phyloP scores from a whole-genome alignment of 2,888 invertebrate genomes.

The Epirrhoe alternata region DNA sequence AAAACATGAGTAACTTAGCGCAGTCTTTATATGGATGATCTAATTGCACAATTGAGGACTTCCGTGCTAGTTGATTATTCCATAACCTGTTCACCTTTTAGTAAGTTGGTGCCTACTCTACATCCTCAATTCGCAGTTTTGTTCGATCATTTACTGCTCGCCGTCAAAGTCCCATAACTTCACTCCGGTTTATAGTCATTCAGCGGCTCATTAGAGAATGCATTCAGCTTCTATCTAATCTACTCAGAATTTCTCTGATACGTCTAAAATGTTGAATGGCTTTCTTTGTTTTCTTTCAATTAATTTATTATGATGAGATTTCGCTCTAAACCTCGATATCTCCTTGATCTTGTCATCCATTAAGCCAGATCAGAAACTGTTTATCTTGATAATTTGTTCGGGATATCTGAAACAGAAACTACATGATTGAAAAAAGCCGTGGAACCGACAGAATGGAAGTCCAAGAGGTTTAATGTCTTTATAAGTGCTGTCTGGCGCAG shows the following conservation, averaged over 20 bases:
- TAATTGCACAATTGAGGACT: background rate
- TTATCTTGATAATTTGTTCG: constrained; percentile 51
- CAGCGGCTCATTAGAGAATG: constrained; percentile 73
- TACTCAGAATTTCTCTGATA: constrained; percentile 59
- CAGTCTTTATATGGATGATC: background rate
- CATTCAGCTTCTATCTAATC: constrained; percentile 61
- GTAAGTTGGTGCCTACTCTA: constrained; percentile 26
- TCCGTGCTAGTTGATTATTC: constrained; percentile 1
- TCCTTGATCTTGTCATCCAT: constrained; percentile 32
- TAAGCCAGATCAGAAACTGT: constrained; percentile 34
- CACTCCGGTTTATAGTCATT: constrained; percentile 61
- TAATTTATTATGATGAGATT: constrained; percentile 49
- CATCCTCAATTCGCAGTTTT: constrained; percentile 76
- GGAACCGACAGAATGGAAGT: constrained; percentile 57
- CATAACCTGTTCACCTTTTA: background rate
- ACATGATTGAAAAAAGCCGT: constrained; percentile 49
- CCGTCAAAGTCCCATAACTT: constrained; percentile 68
- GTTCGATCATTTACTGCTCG: constrained; percentile 77
- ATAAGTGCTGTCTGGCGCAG: constrained; percentile 80
- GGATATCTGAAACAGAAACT: constrained; percentile 55
- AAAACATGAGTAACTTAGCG: background rate
- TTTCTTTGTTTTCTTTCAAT: constrained; percentile 50
- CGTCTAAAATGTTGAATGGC: constrained; percentile 43
- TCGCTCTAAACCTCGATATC: constrained; percentile 35
- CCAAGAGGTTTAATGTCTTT: constrained; percentile 79